Evolutionary conservation across 2,797 vertebrate genomes (phyloP), one percentile per base, ranked within the genome.

Genomic region (Rhinichthys osculus): DNA sequence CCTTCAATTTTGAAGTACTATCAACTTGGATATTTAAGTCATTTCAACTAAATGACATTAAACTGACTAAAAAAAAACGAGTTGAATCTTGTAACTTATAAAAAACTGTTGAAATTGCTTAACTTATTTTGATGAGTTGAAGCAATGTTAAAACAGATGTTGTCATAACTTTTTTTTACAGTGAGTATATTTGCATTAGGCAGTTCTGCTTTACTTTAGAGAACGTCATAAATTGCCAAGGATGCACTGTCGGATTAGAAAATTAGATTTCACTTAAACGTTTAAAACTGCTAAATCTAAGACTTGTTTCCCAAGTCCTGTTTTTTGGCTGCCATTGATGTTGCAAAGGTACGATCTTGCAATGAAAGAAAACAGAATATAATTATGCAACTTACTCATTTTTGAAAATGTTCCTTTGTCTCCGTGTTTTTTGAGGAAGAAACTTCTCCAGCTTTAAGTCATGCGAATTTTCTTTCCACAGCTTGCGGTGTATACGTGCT

Each of bases 381-480:
- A 50, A 80, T 66, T 64, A 33, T n/a, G 47, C 77, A 62, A 85
- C 76, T 70, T 73, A 85, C 84, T 72, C 67, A 38, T 66, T 85
- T 81, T 66, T 66, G 19, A 23, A 17, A 64, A 33, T 38, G 54
- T 16, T 50, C 82, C 71, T 76, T 84, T 57, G 62, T 76, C 30
- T 83, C 54, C 27, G 4, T n/a, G 27, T 38, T 35, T 52, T 52
- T 66, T n/a, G 30, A 11, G 16, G 27, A 38, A 64, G 50, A 42
- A 33, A 33, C 38, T 33, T 54, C 7, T 50, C 52, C 66, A 47
- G 77, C 40, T 72, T 47, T 72, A 52, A 73, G 44, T 30, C 10
- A 30, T 30, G n/a, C 33, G 69, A 52, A 67, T 66, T 35, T 71
- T 40, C 30, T 47, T 73, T 66, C 54, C 78, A 50, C 78, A 62